Evolutionary conservation across 2,113 vertebrate genomes (phyloP).

Genomic region (Heliornis fulica): DNA sequence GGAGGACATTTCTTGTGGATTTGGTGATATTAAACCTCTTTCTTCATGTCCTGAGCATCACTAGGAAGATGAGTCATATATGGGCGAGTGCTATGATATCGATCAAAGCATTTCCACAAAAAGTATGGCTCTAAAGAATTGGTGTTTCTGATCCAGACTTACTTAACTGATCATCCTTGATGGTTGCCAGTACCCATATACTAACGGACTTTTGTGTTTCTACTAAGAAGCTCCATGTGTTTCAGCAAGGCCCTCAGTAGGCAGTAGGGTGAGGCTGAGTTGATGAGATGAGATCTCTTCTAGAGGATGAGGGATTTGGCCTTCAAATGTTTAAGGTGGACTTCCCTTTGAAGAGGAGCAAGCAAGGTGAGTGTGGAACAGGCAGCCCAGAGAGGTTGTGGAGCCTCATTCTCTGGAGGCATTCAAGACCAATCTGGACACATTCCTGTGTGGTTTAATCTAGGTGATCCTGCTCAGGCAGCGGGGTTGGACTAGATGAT

Average conservation of each 20-base stretch:
- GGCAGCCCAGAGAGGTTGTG: no score
- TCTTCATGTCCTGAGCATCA: background rate
- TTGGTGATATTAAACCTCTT: background rate
- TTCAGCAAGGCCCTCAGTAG: background rate
- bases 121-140: background rate
- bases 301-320: background rate
- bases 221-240: background rate
- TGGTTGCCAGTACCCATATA: background rate
- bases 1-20: background rate
- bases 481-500: no score
- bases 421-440: no score
- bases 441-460: no score
- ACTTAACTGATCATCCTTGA: background rate
- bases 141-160: background rate
- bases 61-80: background rate
- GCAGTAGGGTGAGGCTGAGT: background rate
- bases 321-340: background rate
- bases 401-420: no score
- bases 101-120: background rate
- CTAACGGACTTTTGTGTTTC: background rate
- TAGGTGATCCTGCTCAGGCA: no score
- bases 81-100: no score
- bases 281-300: background rate
- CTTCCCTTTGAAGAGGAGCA: background rate
- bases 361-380: background rate